Base-by-base conservation (phyloP, 2,888 invertebrate genomes). In the Ophraella communa region DNA sequence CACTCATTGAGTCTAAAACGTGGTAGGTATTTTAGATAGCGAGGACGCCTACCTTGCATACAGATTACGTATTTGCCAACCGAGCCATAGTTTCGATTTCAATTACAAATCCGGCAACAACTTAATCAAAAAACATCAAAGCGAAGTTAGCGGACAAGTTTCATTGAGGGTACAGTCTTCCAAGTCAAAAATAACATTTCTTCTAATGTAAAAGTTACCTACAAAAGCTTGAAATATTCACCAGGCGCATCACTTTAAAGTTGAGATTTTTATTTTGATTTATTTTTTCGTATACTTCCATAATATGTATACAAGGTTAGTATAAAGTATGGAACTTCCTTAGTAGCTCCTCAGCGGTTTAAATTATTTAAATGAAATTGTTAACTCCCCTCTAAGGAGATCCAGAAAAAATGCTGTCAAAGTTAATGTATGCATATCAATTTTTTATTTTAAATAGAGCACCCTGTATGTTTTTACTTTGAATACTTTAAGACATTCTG, bases 41-140 rank as follows among this genome's bases (percentile, higher is more conserved):
- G 65, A 56, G 49, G 66, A 66, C 65, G 72, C 74, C 73, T 72
- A 74, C 75, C 77, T 78, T 79, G 80, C 80, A 80, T 80, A 80
- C 79, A 80, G 77, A 80, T 80, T 78, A 79, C 78, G 73, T 78
- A 79, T 77, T 80, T 80, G 77, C 77, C 71, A 74, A 71, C 70
- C 74, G 72, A 74, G 71, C 75, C 76, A 77, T 77, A 78, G 78
- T 77, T 78, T 76, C 77, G 73, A 77, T 79, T 79, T 80, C 79
- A 80, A 80, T 80, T 80, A 79, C 78, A 77, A 60, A 75, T 73
- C 70, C 70, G 74, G 71, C 74, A 71, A 75, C 76, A 73, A 75
- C 77, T 80, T 79, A 78, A 79, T 80, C 79, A 78, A 79, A 80
- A 79, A 79, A 79, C 78, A 79, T 79, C 79, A 79, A 79, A 79